A percentile compares a stretch with the other conserved stretches of the same genome.
Conservation (phyloP, 2,113 vertebrate species). For the Campylomormyrus numenius region DNA sequence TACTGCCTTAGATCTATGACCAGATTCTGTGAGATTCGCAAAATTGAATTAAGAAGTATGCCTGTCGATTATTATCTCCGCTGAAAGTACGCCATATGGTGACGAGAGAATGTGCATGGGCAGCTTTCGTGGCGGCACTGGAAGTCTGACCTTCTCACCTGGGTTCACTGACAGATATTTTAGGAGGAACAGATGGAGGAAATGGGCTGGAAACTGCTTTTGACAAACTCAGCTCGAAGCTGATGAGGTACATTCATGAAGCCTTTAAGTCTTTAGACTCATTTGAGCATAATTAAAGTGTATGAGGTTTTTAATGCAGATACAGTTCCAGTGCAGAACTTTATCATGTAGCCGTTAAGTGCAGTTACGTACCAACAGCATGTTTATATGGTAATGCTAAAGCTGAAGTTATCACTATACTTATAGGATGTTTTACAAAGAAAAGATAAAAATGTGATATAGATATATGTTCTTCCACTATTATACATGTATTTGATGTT, state of each 20-base stretch:
- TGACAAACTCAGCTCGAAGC: neutral
- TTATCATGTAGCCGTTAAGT: neutral
- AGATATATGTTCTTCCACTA: neutral
- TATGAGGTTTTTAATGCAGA: neutral
- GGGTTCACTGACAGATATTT: neutral
- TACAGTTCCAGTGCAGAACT: neutral
- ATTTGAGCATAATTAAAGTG: slow-evolving; percentile 5
- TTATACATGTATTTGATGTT: neutral
- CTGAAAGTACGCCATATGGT: neutral
- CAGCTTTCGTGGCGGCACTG: neutral
- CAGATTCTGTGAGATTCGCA: neutral
- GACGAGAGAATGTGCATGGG: neutral
- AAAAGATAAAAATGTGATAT: neutral
- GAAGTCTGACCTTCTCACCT: slow-evolving; percentile 4
- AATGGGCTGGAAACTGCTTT: slow-evolving; percentile 7
- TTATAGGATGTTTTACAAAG: neutral
- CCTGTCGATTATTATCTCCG: neutral
- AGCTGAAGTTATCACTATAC: neutral
- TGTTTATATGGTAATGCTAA: neutral
- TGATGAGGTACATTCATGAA: neutral
- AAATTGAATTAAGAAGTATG: slow-evolving; percentile 3
- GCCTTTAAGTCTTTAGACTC: neutral
- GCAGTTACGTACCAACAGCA: neutral
- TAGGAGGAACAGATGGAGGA: neutral
- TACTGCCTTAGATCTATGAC: neutral